These are phyloP conservation scores for Aepyceros melampus DNA, from an alignment of 2,113 vertebrate species.

Conservation along the genomic window DNA sequence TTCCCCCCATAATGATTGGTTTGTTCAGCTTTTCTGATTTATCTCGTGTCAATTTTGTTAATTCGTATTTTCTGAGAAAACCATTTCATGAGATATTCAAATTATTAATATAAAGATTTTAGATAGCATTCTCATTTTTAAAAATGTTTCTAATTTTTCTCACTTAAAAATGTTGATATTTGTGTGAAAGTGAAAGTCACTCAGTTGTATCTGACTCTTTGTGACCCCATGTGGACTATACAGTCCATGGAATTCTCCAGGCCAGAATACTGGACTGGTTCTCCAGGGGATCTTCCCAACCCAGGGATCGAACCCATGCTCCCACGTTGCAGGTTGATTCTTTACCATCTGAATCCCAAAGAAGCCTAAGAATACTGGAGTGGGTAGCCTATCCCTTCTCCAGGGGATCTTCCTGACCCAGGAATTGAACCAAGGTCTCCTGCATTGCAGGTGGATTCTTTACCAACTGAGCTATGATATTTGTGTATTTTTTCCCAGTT, in stretches of 20 bases:
- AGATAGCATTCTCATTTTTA: neutral
- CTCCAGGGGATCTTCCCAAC: neutral
- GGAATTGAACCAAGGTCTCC: neutral
- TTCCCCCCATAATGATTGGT: slow-evolving; percentile 35
- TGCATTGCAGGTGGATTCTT: neutral
- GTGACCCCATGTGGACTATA: neutral
- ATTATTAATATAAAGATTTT: slow-evolving; percentile 16
- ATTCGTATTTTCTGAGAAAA: slow-evolving; percentile 53
- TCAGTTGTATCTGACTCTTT: neutral
- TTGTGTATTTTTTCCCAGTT: neutral
- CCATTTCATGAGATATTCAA: slow-evolving; percentile 19
- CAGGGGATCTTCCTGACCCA: neutral
- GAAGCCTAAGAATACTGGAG: neutral
- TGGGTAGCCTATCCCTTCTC: neutral
- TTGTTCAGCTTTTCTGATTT: slow-evolving; percentile 47
- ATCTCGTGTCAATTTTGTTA: slow-evolving; percentile 33
- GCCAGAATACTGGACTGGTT: neutral
- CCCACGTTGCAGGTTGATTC: neutral
- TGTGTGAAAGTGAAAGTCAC: neutral
- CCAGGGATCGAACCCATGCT: neutral
- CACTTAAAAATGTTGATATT: neutral
- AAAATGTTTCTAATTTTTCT: neutral
- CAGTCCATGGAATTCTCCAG: neutral
- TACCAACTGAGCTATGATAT: neutral
- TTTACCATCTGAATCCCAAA: neutral